Conservation (phyloP, 2,888 invertebrate species). For the Napeogenes sylphis region DNA sequence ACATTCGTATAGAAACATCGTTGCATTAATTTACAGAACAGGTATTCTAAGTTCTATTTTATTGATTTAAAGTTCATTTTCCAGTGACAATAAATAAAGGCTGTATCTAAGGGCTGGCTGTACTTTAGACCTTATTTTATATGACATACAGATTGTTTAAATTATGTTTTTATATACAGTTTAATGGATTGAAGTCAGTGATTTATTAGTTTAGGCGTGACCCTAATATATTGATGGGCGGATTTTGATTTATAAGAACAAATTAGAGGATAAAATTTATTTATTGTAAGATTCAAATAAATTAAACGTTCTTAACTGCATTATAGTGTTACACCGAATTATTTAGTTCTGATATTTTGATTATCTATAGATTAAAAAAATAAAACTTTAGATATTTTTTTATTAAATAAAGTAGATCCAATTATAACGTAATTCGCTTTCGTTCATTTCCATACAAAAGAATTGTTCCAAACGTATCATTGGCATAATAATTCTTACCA, state of each 20-base stretch:
- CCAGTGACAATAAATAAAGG: slow-evolving; percentile 9
- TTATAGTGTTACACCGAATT: neutral
- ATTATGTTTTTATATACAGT: slow-evolving; percentile 9
- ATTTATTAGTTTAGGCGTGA: slow-evolving; percentile 27
- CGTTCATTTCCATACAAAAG: slow-evolving; percentile 19
- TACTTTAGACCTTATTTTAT: slow-evolving; percentile 3
- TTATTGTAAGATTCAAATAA: neutral
- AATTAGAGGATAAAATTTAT: slow-evolving; percentile 5
- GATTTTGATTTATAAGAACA: slow-evolving; percentile 18
- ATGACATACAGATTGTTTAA: slow-evolving; percentile 5
- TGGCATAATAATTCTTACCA: slow-evolving; percentile 15
- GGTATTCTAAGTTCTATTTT: neutral
- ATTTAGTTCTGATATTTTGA: too few species aligned
- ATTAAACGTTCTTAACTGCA: neutral
- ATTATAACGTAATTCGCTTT: neutral
- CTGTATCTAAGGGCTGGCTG: neutral
- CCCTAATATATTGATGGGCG: slow-evolving; percentile 27
- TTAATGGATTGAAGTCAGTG: slow-evolving; percentile 17
- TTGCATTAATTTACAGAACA: neutral
- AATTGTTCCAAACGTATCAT: slow-evolving; percentile 11
- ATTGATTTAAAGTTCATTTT: slow-evolving; percentile 13
- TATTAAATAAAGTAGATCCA: neutral
- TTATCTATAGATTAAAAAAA: too few species aligned
- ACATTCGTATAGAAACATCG: slow-evolving; percentile 9
- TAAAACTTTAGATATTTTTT: too few species aligned